These are phyloP conservation scores for Sebastes nivosus DNA, from an alignment of 2,797 vertebrate genomes.

Conservation along the genomic window DNA sequence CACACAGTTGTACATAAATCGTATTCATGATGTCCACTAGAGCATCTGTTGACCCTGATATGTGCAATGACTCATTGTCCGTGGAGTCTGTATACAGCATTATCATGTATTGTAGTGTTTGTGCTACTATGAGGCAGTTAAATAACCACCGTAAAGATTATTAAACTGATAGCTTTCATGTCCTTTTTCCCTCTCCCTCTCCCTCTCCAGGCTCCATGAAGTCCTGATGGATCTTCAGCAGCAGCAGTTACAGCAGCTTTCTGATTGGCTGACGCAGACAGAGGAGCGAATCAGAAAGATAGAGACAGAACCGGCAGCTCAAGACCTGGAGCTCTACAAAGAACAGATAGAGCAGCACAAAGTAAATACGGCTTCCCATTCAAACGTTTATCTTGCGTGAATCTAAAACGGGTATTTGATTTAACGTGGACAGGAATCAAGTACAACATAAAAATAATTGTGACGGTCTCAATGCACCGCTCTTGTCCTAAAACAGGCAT, in stretches of 20 bases:
- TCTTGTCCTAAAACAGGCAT: background rate
- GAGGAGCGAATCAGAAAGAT: constrained; percentile 94
- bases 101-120: background rate
- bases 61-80: background rate
- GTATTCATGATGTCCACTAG: background rate
- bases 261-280: constrained; percentile 91
- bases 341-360: constrained; percentile 92
- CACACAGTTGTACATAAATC: constrained; percentile 20
- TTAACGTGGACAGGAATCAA: background rate
- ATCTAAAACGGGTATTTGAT: background rate
- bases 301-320: constrained; percentile 81
- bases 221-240: constrained; percentile 97
- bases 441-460: background rate
- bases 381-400: background rate
- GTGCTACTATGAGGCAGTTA: background rate
- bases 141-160: background rate
- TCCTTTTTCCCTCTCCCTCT: background rate
- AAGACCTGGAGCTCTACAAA: constrained; percentile 85
- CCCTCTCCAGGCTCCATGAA: constrained; percentile 88
- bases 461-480: background rate
- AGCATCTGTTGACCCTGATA: constrained; percentile 29
- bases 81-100: background rate
- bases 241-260: constrained; percentile 94
- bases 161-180: background rate
- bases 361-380: constrained; percentile 75